These are phyloP conservation scores for Crotalus helleri DNA, from an alignment of 2,113 vertebrate species.

Conservation along the genomic window DNA sequence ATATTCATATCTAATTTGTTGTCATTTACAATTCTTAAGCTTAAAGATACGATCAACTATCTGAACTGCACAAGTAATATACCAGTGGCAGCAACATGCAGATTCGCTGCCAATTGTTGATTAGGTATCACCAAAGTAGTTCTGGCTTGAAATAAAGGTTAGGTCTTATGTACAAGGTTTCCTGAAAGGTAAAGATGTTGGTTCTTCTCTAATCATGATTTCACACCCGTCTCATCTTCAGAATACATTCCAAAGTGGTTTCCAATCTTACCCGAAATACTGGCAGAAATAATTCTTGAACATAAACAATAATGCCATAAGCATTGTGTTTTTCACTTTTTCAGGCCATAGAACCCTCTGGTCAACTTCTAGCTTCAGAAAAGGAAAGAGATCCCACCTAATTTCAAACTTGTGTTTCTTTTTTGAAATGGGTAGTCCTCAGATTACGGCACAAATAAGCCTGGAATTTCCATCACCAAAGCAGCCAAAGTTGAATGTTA, in stretches of 20 bases:
- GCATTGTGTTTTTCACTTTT: background rate
- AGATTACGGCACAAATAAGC: background rate
- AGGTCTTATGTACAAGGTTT: background rate
- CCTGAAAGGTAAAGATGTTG: background rate
- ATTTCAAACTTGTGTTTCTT: background rate
- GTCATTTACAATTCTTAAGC: constrained; percentile 23
- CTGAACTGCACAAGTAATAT: background rate
- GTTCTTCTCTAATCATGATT: background rate
- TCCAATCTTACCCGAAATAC: background rate
- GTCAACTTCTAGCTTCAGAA: background rate
- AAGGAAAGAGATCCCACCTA: background rate
- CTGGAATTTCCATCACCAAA: background rate
- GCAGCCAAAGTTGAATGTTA: background rate
- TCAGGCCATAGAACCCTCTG: background rate
- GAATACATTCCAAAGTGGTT: background rate
- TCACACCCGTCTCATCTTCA: background rate
- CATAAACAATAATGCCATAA: background rate
- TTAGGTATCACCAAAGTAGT: background rate
- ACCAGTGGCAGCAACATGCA: background rate
- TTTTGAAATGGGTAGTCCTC: background rate
- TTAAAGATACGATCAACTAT: background rate
- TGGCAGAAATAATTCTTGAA: too few species aligned
- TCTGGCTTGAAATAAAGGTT: background rate
- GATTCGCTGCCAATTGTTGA: background rate
- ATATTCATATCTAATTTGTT: constrained; percentile 48